Base-by-base conservation (phyloP, 2,888 invertebrate genomes). In the Lasioglossum leucozonium region DNA sequence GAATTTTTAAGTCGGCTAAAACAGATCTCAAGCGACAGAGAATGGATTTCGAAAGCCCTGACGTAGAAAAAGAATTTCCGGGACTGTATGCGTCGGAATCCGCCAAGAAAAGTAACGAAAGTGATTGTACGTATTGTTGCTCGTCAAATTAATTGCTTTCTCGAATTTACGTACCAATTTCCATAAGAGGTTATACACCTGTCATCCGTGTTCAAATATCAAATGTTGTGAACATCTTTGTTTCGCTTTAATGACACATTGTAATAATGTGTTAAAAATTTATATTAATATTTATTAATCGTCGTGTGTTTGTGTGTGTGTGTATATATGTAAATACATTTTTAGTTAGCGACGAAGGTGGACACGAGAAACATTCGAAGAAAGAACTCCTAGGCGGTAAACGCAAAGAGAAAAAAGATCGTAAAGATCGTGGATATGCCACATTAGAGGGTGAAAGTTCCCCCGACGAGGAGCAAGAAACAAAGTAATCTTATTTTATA, bases 361-460 rank as follows among this genome's bases (percentile, higher is more conserved):
- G 97, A 83, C 97, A 98, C 94, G 98, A 98, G 74, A 97, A 97
- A 93, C 96, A 97, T 77, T 97, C 97, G 88, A 98, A 98, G 92
- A 98, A 98, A 92, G 98, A 98, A 92, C 95, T 97, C 72, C 95
- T 98, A 44, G 96, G 96, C 90, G 97, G 97, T 0, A 96, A 98
- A 87, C 96, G 97, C 0, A 98, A 98, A 93, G 98, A 98, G 81
- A 98, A 97, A 91, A 98, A 98, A 94, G 98, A 97, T 69, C 98
- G 98, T 93, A 98, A 98, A 95, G 98, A 98, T 93, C 96, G 98
- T 91, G 98, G 99, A 3, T 99, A 99, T 96, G 98, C 98, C 73
- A 98, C 98, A 40, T 96, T 99, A 91, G 99, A 98, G 95, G 99
- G 98, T 67, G 98, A 98, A 95, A 98, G 99, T 93, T 99, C 99